Evolutionary conservation across 53 echinoderm and acorn worm genomes (phyloP).

Genomic region (Holothuria scabra): DNA sequence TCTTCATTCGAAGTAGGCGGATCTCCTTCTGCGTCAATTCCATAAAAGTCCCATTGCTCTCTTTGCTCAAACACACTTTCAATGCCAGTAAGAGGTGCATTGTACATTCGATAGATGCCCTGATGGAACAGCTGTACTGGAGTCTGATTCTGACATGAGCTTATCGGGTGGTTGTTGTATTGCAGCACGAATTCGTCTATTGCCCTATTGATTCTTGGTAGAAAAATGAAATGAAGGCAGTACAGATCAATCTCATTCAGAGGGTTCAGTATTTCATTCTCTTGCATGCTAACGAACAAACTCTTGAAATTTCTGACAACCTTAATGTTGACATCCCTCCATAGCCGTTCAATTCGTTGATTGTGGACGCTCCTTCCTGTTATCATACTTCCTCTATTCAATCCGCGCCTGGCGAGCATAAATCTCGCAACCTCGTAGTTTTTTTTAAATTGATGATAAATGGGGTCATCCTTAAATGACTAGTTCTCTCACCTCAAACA

Average conservation of each 20-base stretch:
- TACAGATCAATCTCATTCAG: slow-evolving; percentile 30
- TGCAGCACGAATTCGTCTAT: slow-evolving; percentile 25
- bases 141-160: slow-evolving; percentile 23
- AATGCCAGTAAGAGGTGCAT: slow-evolving; percentile 1
- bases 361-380: slow-evolving; percentile 74
- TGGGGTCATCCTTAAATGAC: no score
- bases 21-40: slow-evolving; percentile 7
- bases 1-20: slow-evolving; percentile 8
- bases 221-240: slow-evolving; percentile 44
- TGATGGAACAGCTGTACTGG: slow-evolving; percentile 30
- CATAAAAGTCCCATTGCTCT: slow-evolving; percentile 18
- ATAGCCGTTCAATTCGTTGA: slow-evolving; percentile 57
- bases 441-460: no score
- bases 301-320: slow-evolving; percentile 12
- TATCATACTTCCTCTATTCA: slow-evolving; percentile 62
- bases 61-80: slow-evolving; percentile 22
- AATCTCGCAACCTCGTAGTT: slow-evolving; percentile 59
- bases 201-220: slow-evolving; percentile 62
- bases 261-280: slow-evolving; percentile 20
- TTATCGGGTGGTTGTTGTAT: slow-evolving; percentile 25
- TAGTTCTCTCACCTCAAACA: no score
- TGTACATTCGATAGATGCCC: slow-evolving; percentile 19
- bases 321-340: slow-evolving; percentile 54
- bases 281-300: slow-evolving; percentile 15
- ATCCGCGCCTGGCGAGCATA: slow-evolving; percentile 62